These are phyloP conservation scores for Aphelenchoides besseyi DNA, from an alignment of 1,140 invertebrate species.

Conservation along the genomic window DNA sequence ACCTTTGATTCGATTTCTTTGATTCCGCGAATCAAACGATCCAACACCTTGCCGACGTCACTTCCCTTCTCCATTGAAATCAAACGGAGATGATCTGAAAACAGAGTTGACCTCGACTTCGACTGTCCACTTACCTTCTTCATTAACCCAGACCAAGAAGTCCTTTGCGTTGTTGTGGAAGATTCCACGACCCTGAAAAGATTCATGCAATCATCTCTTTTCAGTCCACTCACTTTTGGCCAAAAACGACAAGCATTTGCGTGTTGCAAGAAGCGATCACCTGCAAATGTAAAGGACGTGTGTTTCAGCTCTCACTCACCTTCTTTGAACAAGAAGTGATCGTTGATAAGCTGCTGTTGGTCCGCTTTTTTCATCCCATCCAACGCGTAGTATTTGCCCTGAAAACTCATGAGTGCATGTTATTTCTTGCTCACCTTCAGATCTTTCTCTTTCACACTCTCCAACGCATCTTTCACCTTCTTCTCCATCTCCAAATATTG, in stretches of 20 bases:
- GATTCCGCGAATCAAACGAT: conserved; percentile 77
- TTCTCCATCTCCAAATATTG: conserved; percentile 50
- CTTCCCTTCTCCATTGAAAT: conserved; percentile 94
- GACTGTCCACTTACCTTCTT: conserved; percentile 70
- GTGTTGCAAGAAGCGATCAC: conserved; percentile 67
- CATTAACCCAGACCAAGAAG: conserved; percentile 95
- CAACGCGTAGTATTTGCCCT: conserved; percentile 77
- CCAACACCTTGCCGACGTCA: conserved; percentile 77
- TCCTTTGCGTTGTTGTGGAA: conserved; percentile 91
- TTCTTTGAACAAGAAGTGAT: conserved; percentile 93
- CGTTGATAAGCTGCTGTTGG: conserved; percentile 63
- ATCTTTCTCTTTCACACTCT: conserved; percentile 67
- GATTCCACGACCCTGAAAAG: conserved; percentile 77
- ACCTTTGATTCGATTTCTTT: conserved; percentile 77
- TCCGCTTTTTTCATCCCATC: conserved; percentile 65
- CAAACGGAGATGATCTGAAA: conserved; percentile 65
- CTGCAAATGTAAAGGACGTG: conserved; percentile 65
- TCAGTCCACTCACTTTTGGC: conserved; percentile 71
- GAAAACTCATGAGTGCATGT: neutral
- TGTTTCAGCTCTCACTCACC: neutral
- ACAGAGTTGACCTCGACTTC: neutral
- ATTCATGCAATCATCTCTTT: too few relatives aligned
- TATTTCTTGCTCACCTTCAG: conserved; percentile 68
- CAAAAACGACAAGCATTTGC: conserved; percentile 87
- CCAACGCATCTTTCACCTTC: conserved; percentile 53